These are phyloP conservation scores for Lepidostoma basale DNA, from an alignment of 1,140 invertebrate genomes.

Conservation along the genomic window DNA sequence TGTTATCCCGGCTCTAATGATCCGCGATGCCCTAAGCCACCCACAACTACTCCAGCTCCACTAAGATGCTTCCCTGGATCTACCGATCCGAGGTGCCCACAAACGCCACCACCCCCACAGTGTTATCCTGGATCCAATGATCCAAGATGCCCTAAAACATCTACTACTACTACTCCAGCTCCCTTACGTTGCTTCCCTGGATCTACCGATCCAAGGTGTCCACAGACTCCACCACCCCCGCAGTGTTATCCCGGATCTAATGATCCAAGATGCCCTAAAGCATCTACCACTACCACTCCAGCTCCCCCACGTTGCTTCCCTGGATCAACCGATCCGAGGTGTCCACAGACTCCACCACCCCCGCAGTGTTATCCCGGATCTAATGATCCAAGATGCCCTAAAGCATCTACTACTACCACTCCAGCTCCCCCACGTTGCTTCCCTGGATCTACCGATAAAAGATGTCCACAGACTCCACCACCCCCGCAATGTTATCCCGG, in stretches of 20 bases:
- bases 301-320: constrained; percentile 50
- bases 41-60: no score
- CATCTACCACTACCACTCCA: no score
- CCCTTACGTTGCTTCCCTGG: constrained; percentile 50
- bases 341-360: constrained; percentile 46
- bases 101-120: constrained; percentile 40
- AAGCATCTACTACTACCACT: no score
- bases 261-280: constrained; percentile 51
- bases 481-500: constrained; percentile 51
- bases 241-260: constrained; percentile 51
- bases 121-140: constrained; percentile 37
- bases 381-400: constrained; percentile 48
- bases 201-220: constrained; percentile 53
- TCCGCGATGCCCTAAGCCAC: constrained; percentile 53
- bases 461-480: constrained; percentile 46
- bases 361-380: constrained; percentile 34
- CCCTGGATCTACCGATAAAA: constrained; percentile 51
- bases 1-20: constrained; percentile 46
- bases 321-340: constrained; percentile 54
- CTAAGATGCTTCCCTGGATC: constrained; percentile 48
- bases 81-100: constrained; percentile 53
- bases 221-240: constrained; percentile 36
- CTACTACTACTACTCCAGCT: no score
- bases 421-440: constrained; percentile 48
- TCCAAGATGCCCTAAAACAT: constrained; percentile 49